Base-by-base conservation (phyloP, 1,140 invertebrate species). In the Rhagoletis zephyria region DNA sequence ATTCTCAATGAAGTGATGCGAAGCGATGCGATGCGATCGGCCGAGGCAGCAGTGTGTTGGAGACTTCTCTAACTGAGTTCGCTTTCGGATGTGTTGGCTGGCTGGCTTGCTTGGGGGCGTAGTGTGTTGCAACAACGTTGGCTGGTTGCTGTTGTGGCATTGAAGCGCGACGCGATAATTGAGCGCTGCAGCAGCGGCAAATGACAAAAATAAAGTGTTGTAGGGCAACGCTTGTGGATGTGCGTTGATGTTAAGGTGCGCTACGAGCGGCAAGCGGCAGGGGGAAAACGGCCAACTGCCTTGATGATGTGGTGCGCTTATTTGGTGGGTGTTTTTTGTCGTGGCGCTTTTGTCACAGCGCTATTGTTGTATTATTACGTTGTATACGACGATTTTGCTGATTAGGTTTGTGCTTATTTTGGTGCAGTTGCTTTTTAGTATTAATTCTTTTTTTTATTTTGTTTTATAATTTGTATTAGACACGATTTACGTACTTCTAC, bases 121-220 rank as follows among this genome's bases (percentile, higher is more conserved):
- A 19, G 16, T 81, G 74, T 81, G 74, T 81, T 81, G 74, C 48
- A 81, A 81, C 74, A 81, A 81, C 74, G 19, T 9, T 30, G 0
- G 51, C 5, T 10, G 5, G 10, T 56, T 5, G 51, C 5, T 45
- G 67, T 4, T 42, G 74, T 9, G 45, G 74, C 74, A 81, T 81
- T 81, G 48, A 81, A 30, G 74, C 74, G 74, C 48, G 74, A 81
- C 74, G 51, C 74, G 74, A 81, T 81, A 81, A 81, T 81, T 81
- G 74, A 81, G 74, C 74, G 74, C 74, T 56, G 74, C 70, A 19
- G 48, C 74, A 81, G 74, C 48, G 48, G 16, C 16, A 30, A 81
- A 81, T 81, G 48, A 81, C 45, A 56, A 81, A 59, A 81, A 81
- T 14, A n/a, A n/a, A 67, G n/a, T 81, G 48, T n/a, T 6, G n/a